Evolutionary conservation across 2,888 invertebrate genomes (phyloP).

Genomic region (Metopia argyrocephala): DNA sequence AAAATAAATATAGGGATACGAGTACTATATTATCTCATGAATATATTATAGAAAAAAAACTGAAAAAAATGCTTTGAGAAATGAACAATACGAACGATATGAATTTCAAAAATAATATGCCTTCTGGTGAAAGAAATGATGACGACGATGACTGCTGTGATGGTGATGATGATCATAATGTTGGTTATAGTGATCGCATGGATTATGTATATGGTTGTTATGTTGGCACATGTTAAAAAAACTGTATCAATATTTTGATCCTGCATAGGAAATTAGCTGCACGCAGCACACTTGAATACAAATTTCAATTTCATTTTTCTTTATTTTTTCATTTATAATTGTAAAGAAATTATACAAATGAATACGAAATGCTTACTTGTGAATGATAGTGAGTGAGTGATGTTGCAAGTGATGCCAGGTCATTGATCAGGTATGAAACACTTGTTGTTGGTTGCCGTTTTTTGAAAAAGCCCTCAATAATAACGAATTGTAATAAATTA

Average conservation of each 20-base stretch:
- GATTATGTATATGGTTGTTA: conserved; percentile 3
- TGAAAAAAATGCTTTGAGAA: background rate
- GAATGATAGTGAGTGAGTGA: conserved; percentile 19
- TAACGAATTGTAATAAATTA: too few relatives aligned
- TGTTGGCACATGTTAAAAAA: conserved; percentile 62
- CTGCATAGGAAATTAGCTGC: conserved; percentile 62
- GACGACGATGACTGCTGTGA: background rate
- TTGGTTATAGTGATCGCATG: background rate
- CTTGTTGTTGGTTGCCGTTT: conserved; percentile 54
- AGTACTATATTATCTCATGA: conserved; percentile 57
- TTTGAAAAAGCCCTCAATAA: too few relatives aligned
- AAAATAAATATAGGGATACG: conserved; percentile 32
- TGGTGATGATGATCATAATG: background rate
- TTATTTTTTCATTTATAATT: too few relatives aligned
- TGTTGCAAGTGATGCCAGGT: conserved; percentile 43
- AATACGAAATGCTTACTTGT: conserved; percentile 47
- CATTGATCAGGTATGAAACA: conserved; percentile 61
- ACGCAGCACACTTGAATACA: conserved; percentile 55
- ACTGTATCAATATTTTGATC: conserved; percentile 62
- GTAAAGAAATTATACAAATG: conserved; percentile 29
- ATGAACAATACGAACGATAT: background rate
- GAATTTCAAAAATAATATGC: background rate
- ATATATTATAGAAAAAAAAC: conserved; percentile 20
- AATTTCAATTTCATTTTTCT: too few relatives aligned
- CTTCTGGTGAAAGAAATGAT: conserved; percentile 7